Evolutionary conservation across 92 coral and sea anemone species (phyloP), one percentile per base, ranked within the genome.

Genomic region (Porites rus): DNA sequence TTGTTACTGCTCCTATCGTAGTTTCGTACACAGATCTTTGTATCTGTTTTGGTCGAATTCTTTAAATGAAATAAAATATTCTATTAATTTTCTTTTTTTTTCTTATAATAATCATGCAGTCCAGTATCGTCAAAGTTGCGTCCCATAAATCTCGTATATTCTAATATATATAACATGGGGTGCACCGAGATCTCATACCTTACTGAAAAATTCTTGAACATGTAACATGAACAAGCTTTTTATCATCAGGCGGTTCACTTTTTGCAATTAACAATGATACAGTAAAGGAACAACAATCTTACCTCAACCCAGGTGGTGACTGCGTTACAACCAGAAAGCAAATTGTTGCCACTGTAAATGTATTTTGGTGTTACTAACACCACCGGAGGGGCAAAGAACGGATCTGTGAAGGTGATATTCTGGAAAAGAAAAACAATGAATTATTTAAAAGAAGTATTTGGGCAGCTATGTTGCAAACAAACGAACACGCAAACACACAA

Each of bases 341-440:
- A 63, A 63, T 8, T 63, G 67, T 63, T 63, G 22, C n/a, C n/a
- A 14, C 18, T 59, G 3, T 11, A 17, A 59, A 11, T n/a, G 67
- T 20, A 43, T 67, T 17, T 64, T 64, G 68, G 8, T 64, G 68
- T 64, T 4, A 64, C 25, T 14, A 64, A n/a, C 17, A 64, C 68
- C 68, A 64, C 68, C 14, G 68, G 68, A 18, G 68, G 68, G n/a
- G 14, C 68, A 64, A 64, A 64, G 22, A 64, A 64, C 17, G 68
- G 20, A 17, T 17, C 22, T 14, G 68, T n/a, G 10, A 64, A 64
- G 68, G 17, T 64, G 17, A 64, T 64, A 2, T 17, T 64, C 68
- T 64, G 68, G 8, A 4, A 64, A 56, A 56, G 61, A 56, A 56
- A 56, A 10, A 3, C 11, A 56, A 10, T 14, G 16, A 56, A 56